A percentile compares a stretch with the other conserved stretches of the same genome.
Conservation (phyloP, 2,113 vertebrate species). For the Etheostoma cragini region DNA sequence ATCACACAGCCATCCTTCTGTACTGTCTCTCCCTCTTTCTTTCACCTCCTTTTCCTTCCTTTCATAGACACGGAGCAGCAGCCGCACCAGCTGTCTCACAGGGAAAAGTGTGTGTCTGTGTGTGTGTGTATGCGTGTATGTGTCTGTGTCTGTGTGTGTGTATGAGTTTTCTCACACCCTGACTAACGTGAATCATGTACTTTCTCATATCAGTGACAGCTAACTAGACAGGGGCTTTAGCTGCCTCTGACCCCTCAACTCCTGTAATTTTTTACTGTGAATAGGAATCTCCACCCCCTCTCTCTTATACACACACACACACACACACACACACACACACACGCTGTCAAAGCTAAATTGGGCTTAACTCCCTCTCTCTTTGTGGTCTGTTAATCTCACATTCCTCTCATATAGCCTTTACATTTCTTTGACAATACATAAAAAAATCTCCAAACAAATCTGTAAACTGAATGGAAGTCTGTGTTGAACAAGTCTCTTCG, state of each 20-base stretch:
- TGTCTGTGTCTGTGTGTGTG: slow-evolving; percentile 36
- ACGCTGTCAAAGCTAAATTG: background rate
- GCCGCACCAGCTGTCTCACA: slow-evolving; percentile 59
- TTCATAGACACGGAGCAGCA: slow-evolving; percentile 76
- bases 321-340: slow-evolving; percentile 22
- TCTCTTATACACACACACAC: slow-evolving; percentile 17
- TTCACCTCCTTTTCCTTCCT: slow-evolving; percentile 53
- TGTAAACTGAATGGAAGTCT: background rate
- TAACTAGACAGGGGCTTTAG: slow-evolving; percentile 83
- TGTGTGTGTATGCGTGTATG: slow-evolving; percentile 48
- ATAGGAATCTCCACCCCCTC: slow-evolving; percentile 22
- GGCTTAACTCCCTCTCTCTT: slow-evolving; percentile 3
- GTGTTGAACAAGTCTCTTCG: background rate
- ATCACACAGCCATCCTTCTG: slow-evolving; percentile 46
- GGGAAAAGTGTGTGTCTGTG: slow-evolving; percentile 50
- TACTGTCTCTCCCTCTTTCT: slow-evolving; percentile 20
- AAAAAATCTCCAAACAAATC: background rate
- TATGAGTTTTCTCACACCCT: slow-evolving; percentile 71
- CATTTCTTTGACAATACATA: background rate
- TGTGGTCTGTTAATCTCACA: slow-evolving; percentile 3
- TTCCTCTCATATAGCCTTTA: background rate
- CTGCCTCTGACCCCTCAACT: slow-evolving; percentile 71
- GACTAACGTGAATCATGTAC: slow-evolving; percentile 87
- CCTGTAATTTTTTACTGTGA: slow-evolving; percentile 64
- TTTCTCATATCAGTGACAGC: slow-evolving; percentile 86